Conservation (phyloP, 2,113 vertebrate genomes). For the Ailuropoda melanoleuca region DNA sequence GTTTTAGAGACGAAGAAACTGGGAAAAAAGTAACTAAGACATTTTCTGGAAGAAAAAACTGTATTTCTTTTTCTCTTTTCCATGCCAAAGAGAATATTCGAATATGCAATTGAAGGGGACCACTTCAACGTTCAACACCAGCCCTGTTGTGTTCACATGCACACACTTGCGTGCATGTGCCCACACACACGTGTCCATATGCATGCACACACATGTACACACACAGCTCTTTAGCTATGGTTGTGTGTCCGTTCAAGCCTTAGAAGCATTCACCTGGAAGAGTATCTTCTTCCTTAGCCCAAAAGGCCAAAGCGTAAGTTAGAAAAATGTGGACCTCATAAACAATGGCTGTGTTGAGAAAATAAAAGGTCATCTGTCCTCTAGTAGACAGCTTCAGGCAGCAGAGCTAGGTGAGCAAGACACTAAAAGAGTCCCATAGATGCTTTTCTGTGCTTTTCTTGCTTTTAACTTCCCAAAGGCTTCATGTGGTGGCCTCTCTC, state of each 20-base stretch:
- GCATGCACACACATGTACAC: not conserved
- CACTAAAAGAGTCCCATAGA: not conserved
- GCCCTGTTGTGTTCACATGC: not conserved
- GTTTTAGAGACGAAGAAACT: constrained; percentile 7
- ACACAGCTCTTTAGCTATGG: not conserved
- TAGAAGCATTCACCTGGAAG: not conserved
- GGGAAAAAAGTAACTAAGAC: constrained; percentile 30
- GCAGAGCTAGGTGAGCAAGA: not conserved
- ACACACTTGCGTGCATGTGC: rapidly evolving
- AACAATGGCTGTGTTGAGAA: not conserved
- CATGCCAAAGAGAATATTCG: not conserved
- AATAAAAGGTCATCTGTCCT: not conserved
- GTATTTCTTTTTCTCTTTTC: not conserved
- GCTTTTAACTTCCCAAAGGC: not conserved
- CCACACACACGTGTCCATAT: not conserved
- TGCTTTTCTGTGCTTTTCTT: not conserved
- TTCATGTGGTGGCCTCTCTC: not conserved
- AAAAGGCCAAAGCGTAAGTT: not conserved
- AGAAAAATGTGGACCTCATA: not conserved
- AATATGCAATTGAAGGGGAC: not conserved
- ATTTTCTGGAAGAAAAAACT: not conserved
- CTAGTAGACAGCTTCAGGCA: not conserved
- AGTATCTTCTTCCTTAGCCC: not conserved
- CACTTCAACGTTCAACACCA: not conserved
- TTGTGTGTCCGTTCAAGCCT: not conserved